Conservation (phyloP, 2,888 invertebrate species). For the Diaperis boleti region DNA sequence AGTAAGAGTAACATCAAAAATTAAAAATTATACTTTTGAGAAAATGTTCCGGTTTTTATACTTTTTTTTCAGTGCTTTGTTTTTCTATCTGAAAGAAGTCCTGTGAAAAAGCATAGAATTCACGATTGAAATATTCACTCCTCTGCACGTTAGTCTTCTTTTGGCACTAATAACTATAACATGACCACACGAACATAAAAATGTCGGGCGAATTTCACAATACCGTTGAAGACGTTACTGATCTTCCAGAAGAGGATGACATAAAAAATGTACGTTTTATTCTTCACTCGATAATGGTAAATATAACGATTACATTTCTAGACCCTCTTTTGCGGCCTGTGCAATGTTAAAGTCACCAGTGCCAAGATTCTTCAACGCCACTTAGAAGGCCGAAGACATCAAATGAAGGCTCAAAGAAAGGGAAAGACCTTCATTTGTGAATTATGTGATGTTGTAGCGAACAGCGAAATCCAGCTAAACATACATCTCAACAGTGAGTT, state of each 20-base stretch:
- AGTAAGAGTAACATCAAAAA: too few species aligned
- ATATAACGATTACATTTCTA: too few species aligned
- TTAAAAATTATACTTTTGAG: too few species aligned
- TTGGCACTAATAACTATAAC: background rate
- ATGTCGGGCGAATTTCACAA: slow-evolving; percentile 54
- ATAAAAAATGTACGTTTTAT: slow-evolving; percentile 22
- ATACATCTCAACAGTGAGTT: slow-evolving; percentile 64
- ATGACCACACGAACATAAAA: slow-evolving; percentile 11
- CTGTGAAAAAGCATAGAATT: too few species aligned
- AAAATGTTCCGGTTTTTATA: too few species aligned
- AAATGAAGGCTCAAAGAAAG: slow-evolving; percentile 59
- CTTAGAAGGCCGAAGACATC: slow-evolving; percentile 63
- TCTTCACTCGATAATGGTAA: slow-evolving; percentile 10
- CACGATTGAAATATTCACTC: background rate
- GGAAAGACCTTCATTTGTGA: slow-evolving; percentile 64
- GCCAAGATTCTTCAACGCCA: slow-evolving; percentile 62
- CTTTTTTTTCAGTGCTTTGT: too few species aligned
- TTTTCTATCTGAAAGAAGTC: background rate
- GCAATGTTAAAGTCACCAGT: slow-evolving; percentile 64
- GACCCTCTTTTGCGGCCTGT: slow-evolving; percentile 60
- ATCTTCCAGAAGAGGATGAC: slow-evolving; percentile 36
- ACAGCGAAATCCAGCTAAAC: slow-evolving; percentile 64
- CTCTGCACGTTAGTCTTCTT: background rate
- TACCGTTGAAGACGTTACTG: slow-evolving; percentile 51
- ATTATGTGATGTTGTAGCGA: slow-evolving; percentile 62